Evolutionary conservation across 2,888 invertebrate species (phyloP).

Genomic region (Zhengitettix transpicula): DNA sequence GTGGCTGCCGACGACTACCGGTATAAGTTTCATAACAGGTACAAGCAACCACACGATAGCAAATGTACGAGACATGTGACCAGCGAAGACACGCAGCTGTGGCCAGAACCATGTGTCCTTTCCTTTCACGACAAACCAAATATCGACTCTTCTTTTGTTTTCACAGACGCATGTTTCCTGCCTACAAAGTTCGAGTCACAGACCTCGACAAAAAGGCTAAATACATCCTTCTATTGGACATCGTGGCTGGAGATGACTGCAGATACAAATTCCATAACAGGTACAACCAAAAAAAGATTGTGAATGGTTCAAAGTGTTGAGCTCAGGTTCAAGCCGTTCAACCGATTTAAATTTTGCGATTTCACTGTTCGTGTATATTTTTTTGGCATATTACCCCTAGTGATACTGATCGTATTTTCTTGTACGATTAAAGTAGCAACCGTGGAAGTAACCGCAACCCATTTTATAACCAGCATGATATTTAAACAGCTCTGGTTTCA

Average conservation of each 20-base stretch:
- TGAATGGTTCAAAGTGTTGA: no score
- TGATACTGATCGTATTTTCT: no score
- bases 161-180: slow-evolving; percentile 91
- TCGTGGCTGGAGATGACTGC: slow-evolving; percentile 92
- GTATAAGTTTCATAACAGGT: slow-evolving; percentile 96
- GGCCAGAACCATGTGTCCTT: no score
- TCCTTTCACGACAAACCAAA: not conserved
- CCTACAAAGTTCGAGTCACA: slow-evolving; percentile 90
- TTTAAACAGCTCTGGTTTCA: no score
- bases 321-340: no score
- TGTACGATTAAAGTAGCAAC: no score
- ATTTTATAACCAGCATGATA: no score
- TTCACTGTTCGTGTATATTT: no score
- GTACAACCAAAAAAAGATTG: slow-evolving; percentile 28
- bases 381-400: no score
- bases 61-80: not conserved
- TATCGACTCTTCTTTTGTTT: slow-evolving; percentile 10
- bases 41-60: slow-evolving; percentile 10
- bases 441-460: no score
- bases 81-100: no score
- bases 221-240: slow-evolving; percentile 94
- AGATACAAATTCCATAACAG: slow-evolving; percentile 89
- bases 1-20: slow-evolving; percentile 98
- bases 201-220: slow-evolving; percentile 95
- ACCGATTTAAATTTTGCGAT: no score